Conservation (phyloP, 2,113 vertebrate genomes). For the Lycaon pictus region DNA sequence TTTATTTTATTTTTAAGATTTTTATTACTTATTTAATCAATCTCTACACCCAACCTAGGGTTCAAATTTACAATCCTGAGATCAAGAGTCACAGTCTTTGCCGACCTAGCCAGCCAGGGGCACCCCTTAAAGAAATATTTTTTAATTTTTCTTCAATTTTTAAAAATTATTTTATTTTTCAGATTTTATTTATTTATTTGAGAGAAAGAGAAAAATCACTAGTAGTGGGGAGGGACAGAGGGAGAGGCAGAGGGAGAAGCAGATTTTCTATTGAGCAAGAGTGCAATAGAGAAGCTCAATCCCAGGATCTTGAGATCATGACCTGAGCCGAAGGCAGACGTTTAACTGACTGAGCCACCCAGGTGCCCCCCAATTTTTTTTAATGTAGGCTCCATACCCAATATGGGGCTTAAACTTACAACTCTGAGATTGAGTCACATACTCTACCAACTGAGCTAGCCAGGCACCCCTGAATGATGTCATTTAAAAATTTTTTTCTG, state of each 20-base stretch:
- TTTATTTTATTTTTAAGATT: not conserved
- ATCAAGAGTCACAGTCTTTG: not conserved
- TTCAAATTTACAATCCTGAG: not conserved
- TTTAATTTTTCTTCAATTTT: not conserved
- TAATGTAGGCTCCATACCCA: not conserved
- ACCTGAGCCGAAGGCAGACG: not conserved
- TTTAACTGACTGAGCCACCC: not conserved
- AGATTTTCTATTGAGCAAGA: not conserved
- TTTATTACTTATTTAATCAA: not conserved
- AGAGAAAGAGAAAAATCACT: not conserved
- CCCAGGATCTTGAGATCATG: not conserved
- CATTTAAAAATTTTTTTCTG: not conserved
- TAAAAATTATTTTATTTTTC: not conserved
- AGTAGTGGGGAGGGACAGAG: not conserved
- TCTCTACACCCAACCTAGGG: not conserved
- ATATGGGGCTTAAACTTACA: not conserved
- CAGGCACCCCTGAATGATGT: not conserved
- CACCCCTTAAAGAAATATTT: not conserved
- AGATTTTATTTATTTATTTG: not conserved
- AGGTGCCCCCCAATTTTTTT: not conserved
- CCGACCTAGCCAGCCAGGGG: not conserved
- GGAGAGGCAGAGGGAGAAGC: not conserved
- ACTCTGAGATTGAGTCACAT: not conserved
- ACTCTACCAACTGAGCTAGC: not conserved
- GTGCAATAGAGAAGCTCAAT: not conserved